A percentile compares a stretch with the other conserved stretches of the same genome.
Evolutionary conservation across 2,888 invertebrate species (phyloP).

Genomic region (Drosophila borborema): DNA sequence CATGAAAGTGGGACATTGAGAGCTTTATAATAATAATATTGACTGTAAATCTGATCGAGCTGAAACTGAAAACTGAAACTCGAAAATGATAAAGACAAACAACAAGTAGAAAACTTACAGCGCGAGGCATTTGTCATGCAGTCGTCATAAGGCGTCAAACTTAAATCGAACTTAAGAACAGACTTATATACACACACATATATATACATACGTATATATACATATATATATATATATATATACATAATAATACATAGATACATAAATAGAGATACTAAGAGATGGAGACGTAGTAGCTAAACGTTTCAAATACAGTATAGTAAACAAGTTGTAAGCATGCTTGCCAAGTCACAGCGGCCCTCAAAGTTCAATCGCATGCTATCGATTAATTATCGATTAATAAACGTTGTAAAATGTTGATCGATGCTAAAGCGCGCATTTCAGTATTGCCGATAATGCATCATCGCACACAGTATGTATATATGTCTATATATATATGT

Average conservation of each 20-base stretch:
- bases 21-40: not conserved
- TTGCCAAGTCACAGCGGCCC: conserved; percentile 53
- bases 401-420: conserved; percentile 37
- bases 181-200: conserved; percentile 17
- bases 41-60: conserved; percentile 31
- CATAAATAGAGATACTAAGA: conserved; percentile 3
- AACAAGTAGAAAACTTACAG: conserved; percentile 23
- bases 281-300: conserved; percentile 28
- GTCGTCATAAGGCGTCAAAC: conserved; percentile 31
- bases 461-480: no score
- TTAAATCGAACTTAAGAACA: conserved; percentile 50
- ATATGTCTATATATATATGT: no score
- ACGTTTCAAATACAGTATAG: conserved; percentile 9
- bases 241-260: not conserved
- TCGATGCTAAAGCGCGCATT: conserved; percentile 42
- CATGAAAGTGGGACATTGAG: not conserved
- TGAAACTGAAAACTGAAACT: conserved; percentile 2
- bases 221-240: not conserved
- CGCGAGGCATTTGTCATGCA: conserved; percentile 51
- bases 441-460: conserved; percentile 13
- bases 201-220: conserved; percentile 3
- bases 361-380: conserved; percentile 56
- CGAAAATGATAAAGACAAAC: not conserved
- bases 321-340: conserved; percentile 39
- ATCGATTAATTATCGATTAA: conserved; percentile 58